A percentile compares a stretch with the other conserved stretches of the same genome.
Conservation (phyloP, 2,888 invertebrate species). For the Nomada fucata region DNA sequence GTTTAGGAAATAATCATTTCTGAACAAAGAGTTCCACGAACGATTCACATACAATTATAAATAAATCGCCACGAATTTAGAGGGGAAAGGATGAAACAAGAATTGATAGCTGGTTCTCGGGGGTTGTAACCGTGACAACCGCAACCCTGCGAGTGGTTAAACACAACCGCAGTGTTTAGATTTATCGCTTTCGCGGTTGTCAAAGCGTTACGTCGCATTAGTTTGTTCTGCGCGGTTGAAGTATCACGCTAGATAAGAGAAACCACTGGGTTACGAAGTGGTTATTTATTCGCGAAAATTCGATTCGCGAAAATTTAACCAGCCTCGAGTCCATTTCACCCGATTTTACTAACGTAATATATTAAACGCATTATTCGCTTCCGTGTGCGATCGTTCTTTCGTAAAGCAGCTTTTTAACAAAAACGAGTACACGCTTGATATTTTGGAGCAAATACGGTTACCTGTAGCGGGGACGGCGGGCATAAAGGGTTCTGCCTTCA, state of each 20-base stretch:
- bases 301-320: too few species aligned
- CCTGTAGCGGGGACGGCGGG: slow-evolving; percentile 42
- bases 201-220: slow-evolving; percentile 42
- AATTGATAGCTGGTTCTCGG: not conserved
- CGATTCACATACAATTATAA: not conserved
- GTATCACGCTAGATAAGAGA: slow-evolving; percentile 21
- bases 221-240: slow-evolving; percentile 57
- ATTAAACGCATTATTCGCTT: not conserved
- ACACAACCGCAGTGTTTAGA: slow-evolving; percentile 50
- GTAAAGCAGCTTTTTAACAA: not conserved
- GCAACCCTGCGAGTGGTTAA: slow-evolving; percentile 27
- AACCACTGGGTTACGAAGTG: not conserved
- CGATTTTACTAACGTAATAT: not conserved
- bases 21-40: too few species aligned
- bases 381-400: not conserved
- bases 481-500: slow-evolving; percentile 71
- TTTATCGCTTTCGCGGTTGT: slow-evolving; percentile 48
- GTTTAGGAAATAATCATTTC: too few species aligned
- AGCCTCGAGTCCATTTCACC: too few species aligned
- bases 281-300: not conserved
- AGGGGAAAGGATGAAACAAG: not conserved
- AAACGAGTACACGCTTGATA: slow-evolving; percentile 21
- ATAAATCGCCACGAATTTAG: not conserved
- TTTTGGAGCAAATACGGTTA: slow-evolving; percentile 76
- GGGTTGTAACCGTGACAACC: slow-evolving; percentile 29